Evolutionary conservation across 2,888 invertebrate species (phyloP), one percentile per base, ranked within the genome.

Genomic region (Catonia carolina): DNA sequence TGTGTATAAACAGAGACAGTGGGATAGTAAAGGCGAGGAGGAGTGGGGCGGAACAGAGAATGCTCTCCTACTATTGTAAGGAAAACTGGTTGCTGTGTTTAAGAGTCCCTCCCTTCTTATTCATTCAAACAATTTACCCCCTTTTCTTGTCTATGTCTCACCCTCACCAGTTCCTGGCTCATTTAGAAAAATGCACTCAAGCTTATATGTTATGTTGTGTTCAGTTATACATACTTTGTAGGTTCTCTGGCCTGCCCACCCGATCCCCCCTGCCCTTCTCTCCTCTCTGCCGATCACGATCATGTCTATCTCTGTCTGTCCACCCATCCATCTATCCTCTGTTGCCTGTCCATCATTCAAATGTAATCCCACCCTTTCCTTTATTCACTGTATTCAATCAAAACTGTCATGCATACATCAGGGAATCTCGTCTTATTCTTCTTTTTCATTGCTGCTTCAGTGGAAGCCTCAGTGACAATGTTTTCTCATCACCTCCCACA

Each of bases 381-480:
- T 45, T 45, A 22, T 45, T 27, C 22, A 22, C 22, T 7, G 22
- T 27, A 45, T 45, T 45, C 45, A 45, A 45, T 45, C 45, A 45
- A 45, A 45, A 45, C 45, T 45, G 45, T 45, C 45, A 45, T 45
- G 45, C 45, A 45, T 45, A 45, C 45, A 45, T 45, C 45, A 45
- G 8, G 8, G 27, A 27, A 4, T 27, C 27, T 27, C 27, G 2
- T 45, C 23, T 23, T 27, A 7, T 17, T 37, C 14, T 23, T 23
- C 14, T 23, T 23, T 45, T 23, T 20, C 22, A 20, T 3, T 45
- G 10, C 45, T 45, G 20, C 45, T 45, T 2, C 18, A 42, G 45
- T 23, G 27, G 45, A 45, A 27, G 27, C 45, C 45, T 45, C 22
- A 45, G 45, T 45, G 45, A 45, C 45, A 45, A 45, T 45, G 45